Evolutionary conservation across 2,888 invertebrate species (phyloP).

Genomic region (Morpho achilles): DNA sequence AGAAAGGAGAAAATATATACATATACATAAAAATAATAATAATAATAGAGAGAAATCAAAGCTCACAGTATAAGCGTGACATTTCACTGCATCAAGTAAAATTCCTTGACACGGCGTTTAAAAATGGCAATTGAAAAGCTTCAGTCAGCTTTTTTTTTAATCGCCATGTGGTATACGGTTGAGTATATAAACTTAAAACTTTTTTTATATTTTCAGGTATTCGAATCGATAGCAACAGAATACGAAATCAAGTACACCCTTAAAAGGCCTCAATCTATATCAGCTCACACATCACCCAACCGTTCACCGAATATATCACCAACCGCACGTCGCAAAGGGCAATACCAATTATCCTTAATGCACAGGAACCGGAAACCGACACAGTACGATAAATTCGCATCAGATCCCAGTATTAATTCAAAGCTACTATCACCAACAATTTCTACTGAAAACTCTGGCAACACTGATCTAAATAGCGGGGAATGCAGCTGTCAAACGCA

Average conservation of each 20-base stretch:
- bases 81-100: no score
- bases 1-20: no score
- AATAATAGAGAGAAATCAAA: no score
- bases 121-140: no score
- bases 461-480: conserved; percentile 24
- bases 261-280: conserved; percentile 35
- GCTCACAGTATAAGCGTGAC: no score
- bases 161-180: no score
- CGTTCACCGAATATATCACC: conserved; percentile 57
- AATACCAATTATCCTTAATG: conserved; percentile 64
- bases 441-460: conserved; percentile 39
- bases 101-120: no score
- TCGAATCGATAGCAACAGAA: conserved; percentile 69
- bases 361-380: conserved; percentile 48
- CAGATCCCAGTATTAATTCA: conserved; percentile 60
- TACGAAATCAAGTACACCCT: conserved; percentile 52
- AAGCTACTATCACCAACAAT: conserved; percentile 20
- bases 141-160: no score
- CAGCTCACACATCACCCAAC: conserved; percentile 53
- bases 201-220: conserved; percentile 52
- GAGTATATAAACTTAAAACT: no score
- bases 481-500: conserved; percentile 20
- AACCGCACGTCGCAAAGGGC: conserved; percentile 46
- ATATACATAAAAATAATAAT: no score
- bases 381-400: conserved; percentile 54